Percentiles rank a stretch among this genome's conserved stretches.
These are phyloP conservation scores for Otus sunia DNA, from an alignment of 2,113 vertebrate genomes.

Conservation along the genomic window DNA sequence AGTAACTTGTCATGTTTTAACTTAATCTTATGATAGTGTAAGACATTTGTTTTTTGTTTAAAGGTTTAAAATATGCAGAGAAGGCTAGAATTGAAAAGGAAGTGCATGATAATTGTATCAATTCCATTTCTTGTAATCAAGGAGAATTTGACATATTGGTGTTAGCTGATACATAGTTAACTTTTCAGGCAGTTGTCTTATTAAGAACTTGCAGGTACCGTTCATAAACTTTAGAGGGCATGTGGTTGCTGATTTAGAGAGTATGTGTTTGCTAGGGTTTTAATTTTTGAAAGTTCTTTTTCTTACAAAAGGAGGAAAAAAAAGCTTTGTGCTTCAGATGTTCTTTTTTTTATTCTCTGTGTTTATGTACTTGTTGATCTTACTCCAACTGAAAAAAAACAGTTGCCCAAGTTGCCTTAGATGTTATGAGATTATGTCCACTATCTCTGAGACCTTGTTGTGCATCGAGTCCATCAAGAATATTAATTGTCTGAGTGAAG, in stretches of 20 bases:
- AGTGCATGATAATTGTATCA: background rate
- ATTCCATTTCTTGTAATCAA: constrained; percentile 15
- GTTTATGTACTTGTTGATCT: background rate
- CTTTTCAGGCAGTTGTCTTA: constrained; percentile 29
- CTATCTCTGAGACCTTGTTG: background rate
- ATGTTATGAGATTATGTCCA: background rate
- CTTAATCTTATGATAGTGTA: background rate
- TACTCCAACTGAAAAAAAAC: background rate
- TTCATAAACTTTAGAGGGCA: background rate
- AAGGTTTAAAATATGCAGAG: background rate
- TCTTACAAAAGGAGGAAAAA: background rate
- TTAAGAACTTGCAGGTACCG: constrained; percentile 38
- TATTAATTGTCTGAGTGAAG: background rate
- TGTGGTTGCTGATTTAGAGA: background rate
- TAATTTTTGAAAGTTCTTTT: background rate
- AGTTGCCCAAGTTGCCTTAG: background rate
- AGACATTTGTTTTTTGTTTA: background rate
- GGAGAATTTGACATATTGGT: constrained; percentile 24
- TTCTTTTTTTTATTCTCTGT: background rate
- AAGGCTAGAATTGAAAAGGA: background rate
- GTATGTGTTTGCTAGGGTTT: background rate
- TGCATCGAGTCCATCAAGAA: background rate
- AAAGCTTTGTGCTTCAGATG: background rate
- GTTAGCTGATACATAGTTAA: constrained; percentile 50
- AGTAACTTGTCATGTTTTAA: background rate